Conservation (phyloP, 2,113 vertebrate genomes). For the Enhydra lutris region DNA sequence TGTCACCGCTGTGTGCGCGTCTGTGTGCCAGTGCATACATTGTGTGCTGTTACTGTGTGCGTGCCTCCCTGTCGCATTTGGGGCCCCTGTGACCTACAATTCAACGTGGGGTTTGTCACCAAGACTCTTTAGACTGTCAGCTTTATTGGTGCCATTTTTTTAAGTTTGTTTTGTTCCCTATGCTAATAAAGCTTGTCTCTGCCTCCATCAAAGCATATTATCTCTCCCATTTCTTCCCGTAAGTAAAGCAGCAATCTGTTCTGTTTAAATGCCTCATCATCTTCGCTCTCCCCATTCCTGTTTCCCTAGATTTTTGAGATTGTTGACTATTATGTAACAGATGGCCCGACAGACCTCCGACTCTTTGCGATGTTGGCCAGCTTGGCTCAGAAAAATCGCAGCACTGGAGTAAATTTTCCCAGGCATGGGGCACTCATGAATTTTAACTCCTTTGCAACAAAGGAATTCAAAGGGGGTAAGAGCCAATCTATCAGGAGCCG, state of each 20-base stretch:
- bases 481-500: conserved; percentile 85
- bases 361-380: conserved; percentile 93
- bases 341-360: conserved; percentile 93
- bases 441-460: conserved; percentile 86
- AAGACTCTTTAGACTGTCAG: conserved; percentile 68
- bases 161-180: conserved; percentile 76
- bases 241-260: conserved; percentile 85
- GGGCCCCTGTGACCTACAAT: conserved; percentile 29
- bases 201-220: conserved; percentile 80
- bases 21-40: neutral
- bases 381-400: conserved; percentile 92
- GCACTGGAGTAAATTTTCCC: conserved; percentile 91
- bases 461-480: conserved; percentile 83
- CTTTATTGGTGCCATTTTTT: conserved; percentile 73
- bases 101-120: conserved; percentile 51
- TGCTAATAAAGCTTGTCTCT: conserved; percentile 79
- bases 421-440: conserved; percentile 85
- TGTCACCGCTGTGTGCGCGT: neutral
- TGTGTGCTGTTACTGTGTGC: conserved; percentile 18
- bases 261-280: conserved; percentile 84
- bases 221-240: conserved; percentile 53
- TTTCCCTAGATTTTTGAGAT: conserved; percentile 92
- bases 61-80: neutral
- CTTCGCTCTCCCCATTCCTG: conserved; percentile 78
- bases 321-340: conserved; percentile 95